phyloP scores from a whole-genome alignment of 1,140 invertebrate species.

The Lysiphlebus fabarum region DNA sequence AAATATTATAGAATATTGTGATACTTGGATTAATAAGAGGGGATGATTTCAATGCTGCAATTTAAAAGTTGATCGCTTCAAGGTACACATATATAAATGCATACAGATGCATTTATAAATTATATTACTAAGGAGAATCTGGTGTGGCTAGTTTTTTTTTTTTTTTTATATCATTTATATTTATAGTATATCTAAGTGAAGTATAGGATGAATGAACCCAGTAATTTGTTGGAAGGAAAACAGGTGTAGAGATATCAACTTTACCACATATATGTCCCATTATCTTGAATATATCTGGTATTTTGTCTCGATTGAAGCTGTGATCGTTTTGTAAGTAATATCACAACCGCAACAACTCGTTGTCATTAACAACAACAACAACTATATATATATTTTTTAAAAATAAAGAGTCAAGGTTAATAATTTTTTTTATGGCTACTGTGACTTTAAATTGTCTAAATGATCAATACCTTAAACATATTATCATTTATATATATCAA shows the following conservation, averaged over 20 bases:
- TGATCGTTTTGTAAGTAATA: constrained; percentile 46
- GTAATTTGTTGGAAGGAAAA: constrained; percentile 46
- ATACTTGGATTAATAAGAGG: no score
- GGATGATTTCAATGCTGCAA: constrained; percentile 1
- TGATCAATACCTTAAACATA: no score
- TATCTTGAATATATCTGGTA: constrained; percentile 6
- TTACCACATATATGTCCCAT: constrained; percentile 11
- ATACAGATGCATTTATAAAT: no score
- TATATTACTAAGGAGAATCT: constrained; percentile 25
- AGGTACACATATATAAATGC: no score
- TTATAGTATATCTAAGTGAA: constrained; percentile 12
- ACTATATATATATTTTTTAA: no score
- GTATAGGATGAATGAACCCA: constrained; percentile 53
- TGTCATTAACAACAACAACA: not conserved
- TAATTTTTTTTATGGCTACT: no score
- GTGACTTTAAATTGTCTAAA: no score
- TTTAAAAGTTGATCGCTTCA: constrained; percentile 5
- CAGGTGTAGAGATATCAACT: constrained; percentile 42
- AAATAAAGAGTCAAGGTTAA: no score
- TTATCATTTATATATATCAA: no score
- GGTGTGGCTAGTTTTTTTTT: constrained; percentile 51
- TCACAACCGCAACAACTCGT: constrained; percentile 23
- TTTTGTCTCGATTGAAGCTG: no score
- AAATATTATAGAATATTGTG: no score
- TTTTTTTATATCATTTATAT: constrained; percentile 33